Evolutionary conservation across 2,797 vertebrate species (phyloP).

Genomic region (Choloepus didactylus): DNA sequence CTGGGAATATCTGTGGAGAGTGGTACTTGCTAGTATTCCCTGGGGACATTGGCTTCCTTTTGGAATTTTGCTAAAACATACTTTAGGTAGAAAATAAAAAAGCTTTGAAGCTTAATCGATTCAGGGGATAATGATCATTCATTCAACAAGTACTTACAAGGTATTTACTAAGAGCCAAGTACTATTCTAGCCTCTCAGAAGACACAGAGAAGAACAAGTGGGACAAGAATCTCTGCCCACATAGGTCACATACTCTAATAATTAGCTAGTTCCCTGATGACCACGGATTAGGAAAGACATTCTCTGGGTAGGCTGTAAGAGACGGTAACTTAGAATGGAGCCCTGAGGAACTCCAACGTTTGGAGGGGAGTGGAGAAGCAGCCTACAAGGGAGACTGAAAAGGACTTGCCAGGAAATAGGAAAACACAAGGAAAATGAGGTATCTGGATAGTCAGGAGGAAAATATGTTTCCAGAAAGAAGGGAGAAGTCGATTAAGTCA

Average conservation of each 20-base stretch:
- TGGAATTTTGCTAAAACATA: neutral
- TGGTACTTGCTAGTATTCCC: neutral
- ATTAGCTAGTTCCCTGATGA: neutral
- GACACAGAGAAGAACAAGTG: neutral
- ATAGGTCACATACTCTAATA: neutral
- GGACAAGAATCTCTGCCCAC: neutral
- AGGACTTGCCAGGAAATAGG: neutral
- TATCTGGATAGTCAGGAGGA: neutral
- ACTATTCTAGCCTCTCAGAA: neutral
- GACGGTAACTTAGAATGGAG: neutral
- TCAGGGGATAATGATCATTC: neutral
- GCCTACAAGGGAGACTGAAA: neutral
- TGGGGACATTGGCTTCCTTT: neutral
- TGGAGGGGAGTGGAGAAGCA: neutral
- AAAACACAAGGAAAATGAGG: neutral
- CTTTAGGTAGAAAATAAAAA: neutral
- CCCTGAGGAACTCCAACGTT: neutral
- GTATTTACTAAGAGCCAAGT: neutral
- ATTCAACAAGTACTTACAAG: neutral
- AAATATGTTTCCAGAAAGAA: neutral
- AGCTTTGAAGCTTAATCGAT: neutral
- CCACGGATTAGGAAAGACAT: neutral
- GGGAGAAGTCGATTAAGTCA: neutral
- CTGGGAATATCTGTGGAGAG: neutral
- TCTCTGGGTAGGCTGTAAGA: neutral